These are phyloP conservation scores for Petrocephalus schoutedeni DNA, from an alignment of 2,797 vertebrate species.

Conservation along the genomic window DNA sequence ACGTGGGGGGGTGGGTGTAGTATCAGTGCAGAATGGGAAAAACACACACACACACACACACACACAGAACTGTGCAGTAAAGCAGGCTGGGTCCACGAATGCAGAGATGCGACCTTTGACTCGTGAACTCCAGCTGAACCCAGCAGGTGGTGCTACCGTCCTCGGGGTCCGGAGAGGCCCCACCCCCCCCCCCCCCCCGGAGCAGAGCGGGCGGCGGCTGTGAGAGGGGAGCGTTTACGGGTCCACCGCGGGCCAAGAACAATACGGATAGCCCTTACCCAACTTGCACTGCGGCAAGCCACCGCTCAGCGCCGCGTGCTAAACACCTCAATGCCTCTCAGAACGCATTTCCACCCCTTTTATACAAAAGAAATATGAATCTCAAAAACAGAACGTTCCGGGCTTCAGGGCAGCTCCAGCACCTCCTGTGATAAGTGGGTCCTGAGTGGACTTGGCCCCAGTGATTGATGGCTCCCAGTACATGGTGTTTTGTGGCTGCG, in stretches of 20 bases:
- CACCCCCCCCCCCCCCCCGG: neutral
- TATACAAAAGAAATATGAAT: neutral
- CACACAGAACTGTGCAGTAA: neutral
- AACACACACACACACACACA: neutral
- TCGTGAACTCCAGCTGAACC: slow-evolving; percentile 18
- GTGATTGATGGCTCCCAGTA: neutral
- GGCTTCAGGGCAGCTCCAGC: neutral
- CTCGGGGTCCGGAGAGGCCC: neutral
- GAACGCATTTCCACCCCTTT: neutral
- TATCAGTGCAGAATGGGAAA: neutral
- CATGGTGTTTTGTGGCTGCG: neutral
- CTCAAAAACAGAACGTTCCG: neutral
- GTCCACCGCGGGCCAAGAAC: neutral
- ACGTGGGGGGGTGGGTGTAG: neutral
- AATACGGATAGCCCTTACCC: neutral
- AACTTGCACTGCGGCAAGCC: neutral
- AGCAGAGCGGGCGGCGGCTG: neutral
- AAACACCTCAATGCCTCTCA: neutral
- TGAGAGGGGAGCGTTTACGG: neutral
- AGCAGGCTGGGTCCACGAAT: neutral
- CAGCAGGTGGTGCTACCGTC: slow-evolving; percentile 31
- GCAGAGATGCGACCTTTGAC: neutral
- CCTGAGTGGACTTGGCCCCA: neutral
- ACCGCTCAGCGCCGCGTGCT: neutral
- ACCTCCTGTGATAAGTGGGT: neutral